Base-by-base conservation (phyloP, 2,113 vertebrate species). In the Microtus ochrogaster region DNA sequence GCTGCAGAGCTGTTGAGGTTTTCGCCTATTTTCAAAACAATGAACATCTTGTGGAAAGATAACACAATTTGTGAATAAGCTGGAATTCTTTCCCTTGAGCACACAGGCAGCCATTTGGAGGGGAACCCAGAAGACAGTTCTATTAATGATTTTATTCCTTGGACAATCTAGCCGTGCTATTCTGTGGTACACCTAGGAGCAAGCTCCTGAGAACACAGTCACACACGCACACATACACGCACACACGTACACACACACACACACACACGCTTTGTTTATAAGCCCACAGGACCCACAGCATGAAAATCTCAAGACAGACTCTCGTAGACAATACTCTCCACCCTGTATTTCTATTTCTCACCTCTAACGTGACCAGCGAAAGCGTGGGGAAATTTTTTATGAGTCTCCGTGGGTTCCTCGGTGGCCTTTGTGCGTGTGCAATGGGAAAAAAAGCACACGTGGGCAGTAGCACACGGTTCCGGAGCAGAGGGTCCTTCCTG, bases 21-120 rank as follows among this genome's bases (percentile, higher is more conserved):
- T 96, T 89, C 83, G 92, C 61, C 82, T 95, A 52, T 92, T 97
- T 97, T 95, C 89, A 92, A 97, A 96, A 97, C 92, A 96, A 89
- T 68, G 86, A 95, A 47, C 44, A 84, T 93, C 89, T 93, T 92
- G 92, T 87, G 82, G 92, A 95, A 97, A 97, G 91, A 95, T 44
- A 84, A 91, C 1, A 0, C 89, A 66, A 41, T 83, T 95, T 92
- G 87, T 84, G 84, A 95, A 63, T 33, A 87, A 95, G 72, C 52
- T 68, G 39, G 91, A 94, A 90, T 81, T 73, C 87, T 77, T 95
- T 90, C 89, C 82, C 91, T 21, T 49, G 74, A 78, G 87, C 76
- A 86, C 49, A 21, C 77, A 93, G 78, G 92, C 68, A 79, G 84
- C 76, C 66, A 73, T 93, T 97, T 94, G 81, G 89, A 89, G 41